Base-by-base conservation (phyloP, 1,140 invertebrate genomes). In the Anadara kagoshimensis region DNA sequence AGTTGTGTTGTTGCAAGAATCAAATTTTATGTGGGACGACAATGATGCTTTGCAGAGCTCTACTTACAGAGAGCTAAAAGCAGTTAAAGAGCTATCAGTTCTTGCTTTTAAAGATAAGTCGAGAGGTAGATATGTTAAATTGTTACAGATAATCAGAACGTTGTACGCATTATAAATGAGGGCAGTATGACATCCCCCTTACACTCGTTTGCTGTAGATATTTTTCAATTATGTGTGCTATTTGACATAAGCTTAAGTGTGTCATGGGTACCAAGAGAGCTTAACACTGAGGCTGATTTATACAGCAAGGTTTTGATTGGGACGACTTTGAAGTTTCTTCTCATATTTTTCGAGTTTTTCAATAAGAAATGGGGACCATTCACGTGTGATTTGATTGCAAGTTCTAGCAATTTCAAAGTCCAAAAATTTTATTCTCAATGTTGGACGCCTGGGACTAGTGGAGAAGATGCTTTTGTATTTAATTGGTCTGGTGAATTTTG, bases 401-500 rank as follows among this genome's bases (percentile, higher is more conserved):
- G 43, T 41, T 18, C 7, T 59, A 16, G n/a, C 2, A 59, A 59
- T 18, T 24, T 20, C 7, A 75, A 69, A 59, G 22, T 65, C 41
- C 44, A 64, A 7, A 58, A 47, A 54, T 69, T 69, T 63, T 63
- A 65, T 69, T 75, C 61, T 12, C 20, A 18, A 16, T 69, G 58
- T 75, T 75, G 59, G 66, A 51, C 18, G 16, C 49, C 73, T 2
- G 51, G 61, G 16, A 54, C 62, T n/a, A 16, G 5, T 8, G 54
- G 73, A 24, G 59, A 69, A 22, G 66, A 75, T 59, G 66, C 59
- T 16, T 75, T 69, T 49, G 53, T 61, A 1, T 63, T 58, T 24
- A 54, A 75, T 26, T 69, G 73, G 66, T 44, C 59, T 26, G 14
- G 5, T 8, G 69, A 56, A 29, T 18, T 62, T 44, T 56, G 56